Percentiles rank a stretch among this genome's conserved stretches.
Conservation (phyloP, 2,113 vertebrate species). For the Phalacrocorax carbo region DNA sequence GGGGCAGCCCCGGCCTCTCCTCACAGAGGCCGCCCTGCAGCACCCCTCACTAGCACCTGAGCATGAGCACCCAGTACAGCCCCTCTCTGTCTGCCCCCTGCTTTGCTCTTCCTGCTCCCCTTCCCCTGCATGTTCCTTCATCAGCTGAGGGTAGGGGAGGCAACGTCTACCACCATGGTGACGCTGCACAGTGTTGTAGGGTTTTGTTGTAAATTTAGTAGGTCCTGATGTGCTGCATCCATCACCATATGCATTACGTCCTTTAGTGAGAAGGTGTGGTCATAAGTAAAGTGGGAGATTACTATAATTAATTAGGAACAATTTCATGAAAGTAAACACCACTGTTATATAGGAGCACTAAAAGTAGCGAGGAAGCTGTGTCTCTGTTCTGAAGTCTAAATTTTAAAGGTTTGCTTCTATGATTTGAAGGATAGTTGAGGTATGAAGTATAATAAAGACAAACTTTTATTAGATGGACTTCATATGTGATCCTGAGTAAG, state of each 20-base stretch:
- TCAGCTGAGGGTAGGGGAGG: not conserved
- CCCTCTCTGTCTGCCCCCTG: not conserved
- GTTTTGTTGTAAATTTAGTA: not conserved
- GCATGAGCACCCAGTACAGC: too few species aligned
- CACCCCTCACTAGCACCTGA: fast-evolving
- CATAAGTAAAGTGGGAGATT: not conserved
- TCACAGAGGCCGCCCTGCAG: not conserved
- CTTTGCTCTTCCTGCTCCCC: not conserved
- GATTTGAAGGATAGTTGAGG: not conserved
- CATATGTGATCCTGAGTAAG: not conserved
- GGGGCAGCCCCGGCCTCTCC: fast-evolving
- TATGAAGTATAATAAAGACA: not conserved
- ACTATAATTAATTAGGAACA: not conserved
- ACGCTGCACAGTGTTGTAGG: fast-evolving
- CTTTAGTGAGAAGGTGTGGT: not conserved
- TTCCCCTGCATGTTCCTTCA: not conserved
- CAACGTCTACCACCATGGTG: not conserved
- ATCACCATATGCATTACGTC: fast-evolving
- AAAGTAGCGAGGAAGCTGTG: not conserved
- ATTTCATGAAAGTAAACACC: not conserved
- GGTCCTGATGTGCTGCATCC: not conserved
- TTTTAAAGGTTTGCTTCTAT: not conserved
- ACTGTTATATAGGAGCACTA: fast-evolving
- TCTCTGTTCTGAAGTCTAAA: not conserved
- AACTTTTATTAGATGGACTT: not conserved